Conservation (phyloP, 64 coral and sea anemone genomes). For the Dendronephthya gigantea region DNA sequence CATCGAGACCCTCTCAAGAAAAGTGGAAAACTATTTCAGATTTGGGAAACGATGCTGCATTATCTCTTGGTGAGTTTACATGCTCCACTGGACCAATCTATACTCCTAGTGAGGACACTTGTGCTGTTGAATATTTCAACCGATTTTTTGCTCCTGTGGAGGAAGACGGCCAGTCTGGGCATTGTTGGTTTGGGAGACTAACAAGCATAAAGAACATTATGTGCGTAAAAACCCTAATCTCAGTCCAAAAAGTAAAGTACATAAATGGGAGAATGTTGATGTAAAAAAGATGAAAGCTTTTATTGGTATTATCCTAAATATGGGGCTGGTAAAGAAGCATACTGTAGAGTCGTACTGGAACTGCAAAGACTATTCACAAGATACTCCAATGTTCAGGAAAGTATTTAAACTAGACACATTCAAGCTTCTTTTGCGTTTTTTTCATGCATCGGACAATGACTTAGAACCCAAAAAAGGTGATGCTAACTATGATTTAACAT, state of each 20-base stretch:
- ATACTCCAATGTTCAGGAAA: slow-evolving; percentile 11
- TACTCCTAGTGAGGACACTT: background rate
- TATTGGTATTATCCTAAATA: background rate
- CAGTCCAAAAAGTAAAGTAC: background rate
- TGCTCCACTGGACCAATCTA: background rate
- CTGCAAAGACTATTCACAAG: background rate
- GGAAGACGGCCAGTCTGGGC: background rate
- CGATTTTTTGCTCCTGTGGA: background rate
- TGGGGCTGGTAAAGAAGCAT: background rate
- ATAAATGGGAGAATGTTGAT: background rate
- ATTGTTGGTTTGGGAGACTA: background rate
- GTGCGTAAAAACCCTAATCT: background rate
- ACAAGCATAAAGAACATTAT: background rate
- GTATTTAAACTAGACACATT: background rate
- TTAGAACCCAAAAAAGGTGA: background rate
- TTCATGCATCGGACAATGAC: background rate
- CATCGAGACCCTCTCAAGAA: background rate
- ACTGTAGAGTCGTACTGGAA: background rate
- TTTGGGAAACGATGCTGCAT: background rate
- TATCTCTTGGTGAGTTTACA: background rate
- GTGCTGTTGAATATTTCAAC: background rate
- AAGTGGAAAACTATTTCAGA: background rate
- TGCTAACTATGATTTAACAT: background rate
- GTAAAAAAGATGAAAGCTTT: background rate
- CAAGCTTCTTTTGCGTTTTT: background rate